phyloP scores from a whole-genome alignment of 2,797 vertebrate species.

The Xenentodon cancila region DNA sequence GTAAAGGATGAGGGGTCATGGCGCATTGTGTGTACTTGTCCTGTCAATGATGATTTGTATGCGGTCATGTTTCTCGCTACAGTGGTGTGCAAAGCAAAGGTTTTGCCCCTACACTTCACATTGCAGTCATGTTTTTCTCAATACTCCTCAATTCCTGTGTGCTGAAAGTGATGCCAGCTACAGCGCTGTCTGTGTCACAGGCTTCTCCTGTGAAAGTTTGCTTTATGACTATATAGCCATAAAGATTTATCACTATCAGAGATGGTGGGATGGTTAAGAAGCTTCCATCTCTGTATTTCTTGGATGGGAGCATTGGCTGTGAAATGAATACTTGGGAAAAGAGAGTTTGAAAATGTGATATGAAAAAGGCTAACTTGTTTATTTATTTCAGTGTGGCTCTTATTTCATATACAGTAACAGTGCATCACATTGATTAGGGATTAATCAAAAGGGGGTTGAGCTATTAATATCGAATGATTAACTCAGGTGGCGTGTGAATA shows the following conservation, averaged over 20 bases:
- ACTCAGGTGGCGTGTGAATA: constrained; percentile 24
- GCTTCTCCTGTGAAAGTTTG: constrained; percentile 75
- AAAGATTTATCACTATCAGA: constrained; percentile 74
- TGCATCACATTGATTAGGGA: constrained; percentile 52
- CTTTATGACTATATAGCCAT: constrained; percentile 72
- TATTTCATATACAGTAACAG: constrained; percentile 15
- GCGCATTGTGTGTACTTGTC: constrained; percentile 8
- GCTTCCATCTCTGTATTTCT: constrained; percentile 48
- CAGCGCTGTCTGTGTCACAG: constrained; percentile 60
- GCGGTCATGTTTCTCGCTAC: not conserved
- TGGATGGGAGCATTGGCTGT: constrained; percentile 57
- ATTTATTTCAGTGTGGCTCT: constrained; percentile 1
- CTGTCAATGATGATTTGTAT: constrained; percentile 11
- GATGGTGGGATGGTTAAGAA: constrained; percentile 50
- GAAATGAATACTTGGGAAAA: constrained; percentile 67
- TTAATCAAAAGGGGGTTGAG: constrained; percentile 24
- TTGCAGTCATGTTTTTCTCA: constrained; percentile 41
- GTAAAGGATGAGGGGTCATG: constrained; percentile 30
- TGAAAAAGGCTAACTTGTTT: constrained; percentile 20
- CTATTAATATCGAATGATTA: constrained; percentile 29
- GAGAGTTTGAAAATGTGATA: constrained; percentile 43
- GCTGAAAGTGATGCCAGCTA: constrained; percentile 38
- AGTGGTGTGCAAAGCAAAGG: constrained; percentile 3
- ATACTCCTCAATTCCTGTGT: constrained; percentile 4
- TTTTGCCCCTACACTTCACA: constrained; percentile 6